Evolutionary conservation across 2,888 invertebrate species (phyloP), one percentile per base, ranked within the genome.

Genomic region (Julus scanicus): DNA sequence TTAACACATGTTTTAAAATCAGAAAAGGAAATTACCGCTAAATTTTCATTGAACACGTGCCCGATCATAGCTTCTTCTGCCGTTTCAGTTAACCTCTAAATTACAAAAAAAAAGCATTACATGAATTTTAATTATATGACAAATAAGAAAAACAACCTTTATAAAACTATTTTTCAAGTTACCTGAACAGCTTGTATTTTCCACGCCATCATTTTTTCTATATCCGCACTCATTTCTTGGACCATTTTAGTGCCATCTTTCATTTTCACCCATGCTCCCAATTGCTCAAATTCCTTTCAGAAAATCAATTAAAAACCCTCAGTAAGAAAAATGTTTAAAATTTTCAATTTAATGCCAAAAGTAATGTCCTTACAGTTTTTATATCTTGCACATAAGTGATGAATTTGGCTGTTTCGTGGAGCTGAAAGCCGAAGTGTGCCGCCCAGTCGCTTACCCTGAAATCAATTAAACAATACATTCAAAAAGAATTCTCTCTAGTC

Each of bases 131-230:
- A 71, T 71, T 83, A 6, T 83, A 2, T 29, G 3, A 2, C n/a
- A 29, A 37, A 83, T 11, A 2, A 15, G 17, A 17, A 5, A 84
- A 39, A 29, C 37, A 37, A n/a, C n/a, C n/a, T n/a, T 84, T 84
- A 13, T 29, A n/a, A 20, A 84, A 84, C 3, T 17, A 84, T 37
- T 84, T 44, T 48, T 84, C 20, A 37, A 57, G 29, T 85, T 93
- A 97, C 97, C 93, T 94, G 94, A 88, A 97, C 96, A n/a, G 97
- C 97, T 91, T 97, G 96, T 94, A 96, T 96, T 94, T 97, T 97
- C 91, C 96, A 94, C 84, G 95, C 95, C 90, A 97, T 94, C 96
- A 98, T 97, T 88, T 95, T 94, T 89, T 96, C 95, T 89, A 98
- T 96, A 91, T 96, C 96, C 88, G 94, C 94, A 88, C 96, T 94